Conservation (phyloP, 1,140 invertebrate genomes). For the Eriosoma lanigerum region DNA sequence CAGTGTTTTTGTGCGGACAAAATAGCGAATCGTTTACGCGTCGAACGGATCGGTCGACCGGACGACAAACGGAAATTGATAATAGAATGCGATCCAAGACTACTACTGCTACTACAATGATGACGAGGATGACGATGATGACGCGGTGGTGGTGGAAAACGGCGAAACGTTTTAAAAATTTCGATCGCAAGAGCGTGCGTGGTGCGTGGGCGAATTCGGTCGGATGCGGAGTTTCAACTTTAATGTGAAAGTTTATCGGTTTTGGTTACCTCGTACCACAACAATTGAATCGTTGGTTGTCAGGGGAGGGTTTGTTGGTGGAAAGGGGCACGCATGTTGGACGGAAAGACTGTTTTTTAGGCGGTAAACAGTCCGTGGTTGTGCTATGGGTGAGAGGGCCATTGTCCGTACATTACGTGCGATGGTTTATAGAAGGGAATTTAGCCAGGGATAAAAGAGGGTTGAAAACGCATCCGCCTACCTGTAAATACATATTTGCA, state of each 20-base stretch:
- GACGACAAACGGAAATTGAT: no score
- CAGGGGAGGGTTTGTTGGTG: background rate
- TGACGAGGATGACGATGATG: no score
- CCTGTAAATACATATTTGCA: background rate
- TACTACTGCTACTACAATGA: no score
- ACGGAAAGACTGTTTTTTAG: background rate
- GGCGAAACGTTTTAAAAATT: no score
- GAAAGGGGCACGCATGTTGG: background rate
- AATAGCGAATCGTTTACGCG: no score
- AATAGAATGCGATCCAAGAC: no score
- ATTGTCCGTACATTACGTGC: conserved; percentile 2
- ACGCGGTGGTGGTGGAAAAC: no score
- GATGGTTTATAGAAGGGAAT: background rate
- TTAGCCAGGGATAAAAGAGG: conserved; percentile 2
- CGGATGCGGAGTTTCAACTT: conserved; percentile 10
- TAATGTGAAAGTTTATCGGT: conserved; percentile 37
- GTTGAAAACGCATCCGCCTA: background rate
- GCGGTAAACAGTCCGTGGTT: background rate
- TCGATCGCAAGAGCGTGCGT: background rate
- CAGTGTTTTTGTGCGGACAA: no score
- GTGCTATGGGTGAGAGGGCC: background rate
- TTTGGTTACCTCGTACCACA: background rate
- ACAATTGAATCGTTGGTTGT: conserved; percentile 34
- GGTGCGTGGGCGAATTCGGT: background rate
- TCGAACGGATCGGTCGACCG: no score